Evolutionary conservation across 2,113 vertebrate species (phyloP), one percentile per base, ranked within the genome.

Genomic region (Maccullochella peelii): DNA sequence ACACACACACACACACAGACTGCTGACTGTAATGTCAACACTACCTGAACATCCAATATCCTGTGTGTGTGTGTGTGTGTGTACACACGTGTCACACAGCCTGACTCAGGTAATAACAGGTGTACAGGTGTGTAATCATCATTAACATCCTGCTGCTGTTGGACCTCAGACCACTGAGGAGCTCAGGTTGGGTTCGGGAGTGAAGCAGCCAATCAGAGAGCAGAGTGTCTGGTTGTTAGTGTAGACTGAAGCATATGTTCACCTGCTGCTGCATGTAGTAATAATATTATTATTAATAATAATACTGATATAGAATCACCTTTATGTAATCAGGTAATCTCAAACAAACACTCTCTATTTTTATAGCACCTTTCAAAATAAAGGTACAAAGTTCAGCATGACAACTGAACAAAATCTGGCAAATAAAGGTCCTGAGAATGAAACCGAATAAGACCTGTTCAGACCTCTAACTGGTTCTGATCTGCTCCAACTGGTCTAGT

Each of bases 51-150:
- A 40, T 58, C 40, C 63, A 74, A 82, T 74, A 74, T 67, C 49
- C 36, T 80, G 21, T 67, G 52, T 52, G 30, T 58, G 58, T 61
- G 25, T 70, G 79, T 77, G 58, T 72, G 27, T 68, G 78, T 73
- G 58, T 55, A 62, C 50, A 1, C 21, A 18, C 6, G 5, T 77
- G 69, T 77, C 44, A 30, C 23, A n/a, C 30, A n/a, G 38, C 38
- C 50, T 84, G 74, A 70, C 49, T 71, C 79, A 40, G 79, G 65
- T 90, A 90, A 89, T 87, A 27, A 78, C 84, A 83, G 88, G 79
- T 86, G 66, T 83, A 0, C 75, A 86, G 79, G 75, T 84, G 66
- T 88, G 65, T 85, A 73, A 88, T 89, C 77, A 84, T 47, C 30
- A 20, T 62, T 8, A 30, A 33, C 69, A 16, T 25, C 42, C 25